These are phyloP conservation scores for Thereva nobilitata DNA, from an alignment of 2,888 invertebrate genomes.

Conservation along the genomic window DNA sequence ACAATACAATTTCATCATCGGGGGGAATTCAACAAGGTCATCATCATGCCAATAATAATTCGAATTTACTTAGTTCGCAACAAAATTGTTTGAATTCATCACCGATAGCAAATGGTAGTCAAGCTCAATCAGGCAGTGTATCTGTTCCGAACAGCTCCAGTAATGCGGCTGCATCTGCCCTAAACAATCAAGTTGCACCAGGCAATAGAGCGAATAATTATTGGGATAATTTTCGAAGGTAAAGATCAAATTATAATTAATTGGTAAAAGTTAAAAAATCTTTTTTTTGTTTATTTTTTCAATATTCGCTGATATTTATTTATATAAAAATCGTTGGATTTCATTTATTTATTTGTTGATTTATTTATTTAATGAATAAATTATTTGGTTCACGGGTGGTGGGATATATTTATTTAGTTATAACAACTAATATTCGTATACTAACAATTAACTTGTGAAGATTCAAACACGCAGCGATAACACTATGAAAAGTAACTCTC, in stretches of 20 bases:
- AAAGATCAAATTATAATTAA: constrained; percentile 50
- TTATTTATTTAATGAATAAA: constrained; percentile 32
- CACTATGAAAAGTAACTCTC: no score
- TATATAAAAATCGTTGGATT: constrained; percentile 35
- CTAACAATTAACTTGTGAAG: no score
- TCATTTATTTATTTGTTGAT: constrained; percentile 41
- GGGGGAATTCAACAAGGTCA: constrained; percentile 6
- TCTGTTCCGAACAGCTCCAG: constrained; percentile 47
- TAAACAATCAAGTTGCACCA: constrained; percentile 89
- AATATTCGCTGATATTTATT: constrained; percentile 27
- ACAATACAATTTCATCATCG: constrained; percentile 47
- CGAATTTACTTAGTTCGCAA: constrained; percentile 39
- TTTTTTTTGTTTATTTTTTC: constrained; percentile 39
- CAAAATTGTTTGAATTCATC: constrained; percentile 42
- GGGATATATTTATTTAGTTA: constrained; percentile 35
- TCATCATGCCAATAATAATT: constrained; percentile 39
- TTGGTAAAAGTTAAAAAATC: constrained; percentile 28
- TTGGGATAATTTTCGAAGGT: constrained; percentile 94
- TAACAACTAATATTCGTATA: no score
- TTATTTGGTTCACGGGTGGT: constrained; percentile 32
- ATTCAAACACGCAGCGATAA: no score
- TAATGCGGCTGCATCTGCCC: constrained; percentile 58
- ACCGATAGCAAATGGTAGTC: constrained; percentile 31
- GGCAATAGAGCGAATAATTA: constrained; percentile 91
- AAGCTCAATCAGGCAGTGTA: constrained; percentile 39